A percentile compares a stretch with the other conserved stretches of the same genome.
Conservation (phyloP, 2,113 vertebrate species). For the Corapipo altera region DNA sequence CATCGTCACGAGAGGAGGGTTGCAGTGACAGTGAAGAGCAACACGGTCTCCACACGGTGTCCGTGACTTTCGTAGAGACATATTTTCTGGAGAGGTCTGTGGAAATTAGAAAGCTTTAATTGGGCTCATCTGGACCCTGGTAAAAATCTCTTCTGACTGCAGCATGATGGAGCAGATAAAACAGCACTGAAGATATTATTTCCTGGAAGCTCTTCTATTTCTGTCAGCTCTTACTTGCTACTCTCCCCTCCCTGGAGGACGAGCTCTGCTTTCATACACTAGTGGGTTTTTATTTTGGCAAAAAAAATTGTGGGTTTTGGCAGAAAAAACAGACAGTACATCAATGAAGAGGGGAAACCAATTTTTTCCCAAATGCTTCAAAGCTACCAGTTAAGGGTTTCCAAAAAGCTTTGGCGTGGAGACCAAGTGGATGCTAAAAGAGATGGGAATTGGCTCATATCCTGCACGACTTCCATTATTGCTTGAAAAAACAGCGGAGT, state of each 20-base stretch:
- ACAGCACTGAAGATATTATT: constrained; percentile 37
- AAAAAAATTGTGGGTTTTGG: constrained; percentile 49
- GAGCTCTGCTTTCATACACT: constrained; percentile 45
- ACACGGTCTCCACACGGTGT: fast-evolving
- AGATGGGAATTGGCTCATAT: constrained; percentile 34
- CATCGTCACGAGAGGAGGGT: not conserved
- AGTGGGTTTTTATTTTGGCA: constrained; percentile 60
- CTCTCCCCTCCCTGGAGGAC: constrained; percentile 33
- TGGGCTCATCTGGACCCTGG: not conserved
- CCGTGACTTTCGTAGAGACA: fast-evolving
- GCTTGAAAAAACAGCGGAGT: not conserved
- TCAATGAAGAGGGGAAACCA: constrained; percentile 58
- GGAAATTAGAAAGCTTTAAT: not conserved
- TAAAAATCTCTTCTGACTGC: constrained; percentile 10
- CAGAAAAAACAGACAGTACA: constrained; percentile 63
- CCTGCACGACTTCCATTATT: constrained; percentile 12
- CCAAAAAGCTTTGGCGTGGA: constrained; percentile 49
- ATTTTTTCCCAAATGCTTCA: constrained; percentile 39
- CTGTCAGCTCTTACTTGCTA: constrained; percentile 43
- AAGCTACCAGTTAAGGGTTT: constrained; percentile 44
- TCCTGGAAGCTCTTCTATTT: constrained; percentile 63
- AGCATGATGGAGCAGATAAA: constrained; percentile 42
- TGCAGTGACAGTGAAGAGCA: not conserved
- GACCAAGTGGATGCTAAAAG: constrained; percentile 36
- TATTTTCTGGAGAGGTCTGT: not conserved